These are phyloP conservation scores for Diarsia brunnea DNA, from an alignment of 2,888 invertebrate genomes.

Conservation along the genomic window DNA sequence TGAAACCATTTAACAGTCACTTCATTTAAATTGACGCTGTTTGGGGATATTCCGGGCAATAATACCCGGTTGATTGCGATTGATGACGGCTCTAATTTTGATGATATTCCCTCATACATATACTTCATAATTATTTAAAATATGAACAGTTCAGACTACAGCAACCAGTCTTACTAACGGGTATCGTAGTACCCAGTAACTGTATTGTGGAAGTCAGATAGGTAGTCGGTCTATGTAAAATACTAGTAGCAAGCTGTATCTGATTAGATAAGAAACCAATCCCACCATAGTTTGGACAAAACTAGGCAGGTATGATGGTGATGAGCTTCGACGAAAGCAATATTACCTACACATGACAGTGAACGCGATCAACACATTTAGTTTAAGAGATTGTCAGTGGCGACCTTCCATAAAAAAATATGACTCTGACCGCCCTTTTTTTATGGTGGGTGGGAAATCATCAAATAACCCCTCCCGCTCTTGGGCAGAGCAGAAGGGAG, in stretches of 20 bases:
- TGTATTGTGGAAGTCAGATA: not conserved
- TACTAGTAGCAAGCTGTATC: not conserved
- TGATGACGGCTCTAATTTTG: constrained; percentile 25
- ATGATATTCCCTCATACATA: not conserved
- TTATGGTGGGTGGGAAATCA: too few relatives aligned
- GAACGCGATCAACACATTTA: not conserved
- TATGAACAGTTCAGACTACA: not conserved
- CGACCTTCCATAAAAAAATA: not conserved
- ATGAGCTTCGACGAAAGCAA: not conserved
- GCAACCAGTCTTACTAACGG: not conserved
- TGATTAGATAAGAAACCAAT: not conserved
- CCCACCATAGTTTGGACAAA: not conserved
- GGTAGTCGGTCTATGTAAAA: not conserved
- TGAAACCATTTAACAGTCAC: constrained; percentile 39
- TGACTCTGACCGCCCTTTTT: not conserved
- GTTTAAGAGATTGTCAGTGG: not conserved
- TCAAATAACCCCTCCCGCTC: too few relatives aligned
- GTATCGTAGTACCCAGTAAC: not conserved
- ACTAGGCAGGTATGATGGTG: not conserved
- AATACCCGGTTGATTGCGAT: constrained; percentile 43
- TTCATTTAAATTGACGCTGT: constrained; percentile 42
- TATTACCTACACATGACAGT: not conserved
- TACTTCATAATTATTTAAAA: constrained; percentile 5
- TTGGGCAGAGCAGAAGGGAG: too few relatives aligned
- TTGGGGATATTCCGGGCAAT: constrained; percentile 26